Conservation (phyloP, 1,140 invertebrate genomes). For the Papilio polytes region DNA sequence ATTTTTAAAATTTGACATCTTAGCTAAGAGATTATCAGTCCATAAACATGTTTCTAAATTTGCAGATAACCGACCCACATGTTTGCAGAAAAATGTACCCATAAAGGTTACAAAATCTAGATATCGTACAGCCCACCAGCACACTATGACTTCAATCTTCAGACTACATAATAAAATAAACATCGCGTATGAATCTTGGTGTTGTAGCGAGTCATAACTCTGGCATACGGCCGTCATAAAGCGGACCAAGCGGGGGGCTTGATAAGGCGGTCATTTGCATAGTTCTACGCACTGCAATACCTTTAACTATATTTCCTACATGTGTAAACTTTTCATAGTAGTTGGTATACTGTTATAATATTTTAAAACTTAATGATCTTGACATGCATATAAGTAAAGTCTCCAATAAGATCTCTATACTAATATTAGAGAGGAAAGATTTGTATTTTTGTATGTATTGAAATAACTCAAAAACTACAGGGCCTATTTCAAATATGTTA, state of each 20-base stretch:
- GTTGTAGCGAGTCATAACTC: slow-evolving; percentile 53
- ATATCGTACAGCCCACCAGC: slow-evolving; percentile 3
- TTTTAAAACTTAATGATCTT: neutral
- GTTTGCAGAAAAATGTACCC: neutral
- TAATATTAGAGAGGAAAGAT: too few species aligned
- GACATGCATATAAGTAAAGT: neutral
- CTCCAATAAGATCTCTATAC: too few species aligned
- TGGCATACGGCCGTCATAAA: slow-evolving; percentile 59
- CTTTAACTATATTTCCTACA: slow-evolving; percentile 30
- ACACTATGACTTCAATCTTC: slow-evolving; percentile 44
- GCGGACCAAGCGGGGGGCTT: slow-evolving; percentile 60
- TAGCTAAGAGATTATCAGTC: neutral
- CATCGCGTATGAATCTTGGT: slow-evolving; percentile 58
- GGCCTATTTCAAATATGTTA: too few species aligned
- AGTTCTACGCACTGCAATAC: slow-evolving; percentile 39
- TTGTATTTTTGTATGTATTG: too few species aligned
- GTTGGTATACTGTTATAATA: neutral
- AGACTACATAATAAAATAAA: slow-evolving; percentile 63
- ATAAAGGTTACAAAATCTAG: neutral
- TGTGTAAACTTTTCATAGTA: neutral
- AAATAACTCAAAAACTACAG: too few species aligned
- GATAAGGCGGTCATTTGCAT: slow-evolving; percentile 60
- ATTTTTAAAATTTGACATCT: neutral
- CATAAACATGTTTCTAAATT: neutral
- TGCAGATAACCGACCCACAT: neutral